A percentile compares a stretch with the other conserved stretches of the same genome.
phyloP scores from a whole-genome alignment of 1,140 invertebrate genomes.

The Elysia chlorotica region DNA sequence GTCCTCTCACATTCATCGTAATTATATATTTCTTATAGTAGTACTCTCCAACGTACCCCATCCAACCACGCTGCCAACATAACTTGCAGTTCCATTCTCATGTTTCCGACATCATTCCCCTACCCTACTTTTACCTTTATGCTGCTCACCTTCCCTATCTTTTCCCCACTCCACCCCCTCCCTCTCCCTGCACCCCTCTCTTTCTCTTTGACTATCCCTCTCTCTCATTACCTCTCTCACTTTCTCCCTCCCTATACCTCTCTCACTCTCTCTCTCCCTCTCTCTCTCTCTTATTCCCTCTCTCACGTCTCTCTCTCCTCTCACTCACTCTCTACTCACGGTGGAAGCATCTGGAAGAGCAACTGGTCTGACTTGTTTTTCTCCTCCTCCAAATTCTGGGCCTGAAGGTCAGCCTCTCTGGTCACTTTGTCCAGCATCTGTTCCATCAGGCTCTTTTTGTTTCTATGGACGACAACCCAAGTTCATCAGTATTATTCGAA shows the following conservation, averaged over 20 bases:
- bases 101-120: neutral
- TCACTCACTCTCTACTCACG: neutral
- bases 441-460: conserved; percentile 21
- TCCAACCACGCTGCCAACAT: no score
- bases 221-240: neutral
- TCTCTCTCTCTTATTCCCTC: neutral
- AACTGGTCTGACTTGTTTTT: conserved; percentile 21
- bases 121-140: neutral
- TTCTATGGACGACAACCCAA: no score
- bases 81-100: no score
- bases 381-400: conserved; percentile 20
- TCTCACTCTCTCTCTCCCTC: neutral
- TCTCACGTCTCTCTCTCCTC: neutral
- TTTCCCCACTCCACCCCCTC: neutral
- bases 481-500: no score
- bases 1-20: no score
- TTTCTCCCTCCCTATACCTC: neutral
- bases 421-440: conserved; percentile 27
- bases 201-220: neutral
- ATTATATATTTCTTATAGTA: no score
- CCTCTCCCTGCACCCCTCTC: neutral
- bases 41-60: no score
- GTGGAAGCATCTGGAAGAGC: conserved; percentile 17
- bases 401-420: conserved; percentile 19
- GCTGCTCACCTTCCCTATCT: neutral